These are phyloP conservation scores for Stercorarius parasiticus DNA, from an alignment of 2,113 vertebrate species.

Conservation along the genomic window DNA sequence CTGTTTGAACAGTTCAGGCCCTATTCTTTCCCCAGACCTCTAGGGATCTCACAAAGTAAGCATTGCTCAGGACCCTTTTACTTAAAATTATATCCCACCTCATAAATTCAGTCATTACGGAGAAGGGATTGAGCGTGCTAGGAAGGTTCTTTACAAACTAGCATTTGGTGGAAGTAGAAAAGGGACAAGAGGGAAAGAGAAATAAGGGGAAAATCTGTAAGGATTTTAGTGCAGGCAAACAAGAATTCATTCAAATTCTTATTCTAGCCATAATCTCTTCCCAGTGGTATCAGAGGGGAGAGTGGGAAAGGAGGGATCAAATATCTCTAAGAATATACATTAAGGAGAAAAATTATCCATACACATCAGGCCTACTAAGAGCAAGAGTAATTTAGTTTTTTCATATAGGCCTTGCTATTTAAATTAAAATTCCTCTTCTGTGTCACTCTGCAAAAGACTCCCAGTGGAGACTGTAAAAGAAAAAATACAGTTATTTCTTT, in stretches of 20 bases:
- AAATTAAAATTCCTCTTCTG: not conserved
- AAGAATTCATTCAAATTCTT: not conserved
- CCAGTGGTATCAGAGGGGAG: not conserved
- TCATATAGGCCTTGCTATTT: not conserved
- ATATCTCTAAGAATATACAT: not conserved
- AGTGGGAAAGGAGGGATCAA: not conserved
- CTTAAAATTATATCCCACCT: not conserved
- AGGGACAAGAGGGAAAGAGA: not conserved
- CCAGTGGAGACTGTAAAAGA: not conserved
- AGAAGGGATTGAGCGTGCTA: not conserved
- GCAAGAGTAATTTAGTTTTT: not conserved
- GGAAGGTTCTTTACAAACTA: not conserved
- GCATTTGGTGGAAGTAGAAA: not conserved
- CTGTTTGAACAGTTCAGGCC: not conserved
- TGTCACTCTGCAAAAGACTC: not conserved
- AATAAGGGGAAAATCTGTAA: not conserved
- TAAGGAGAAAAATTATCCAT: not conserved
- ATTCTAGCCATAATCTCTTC: not conserved
- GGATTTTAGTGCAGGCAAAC: not conserved
- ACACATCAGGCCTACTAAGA: not conserved
- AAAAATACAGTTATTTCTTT: not conserved
- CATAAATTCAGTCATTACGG: not conserved
- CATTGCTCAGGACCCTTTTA: not conserved
- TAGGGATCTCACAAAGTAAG: not conserved
- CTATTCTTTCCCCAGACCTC: not conserved